Percentiles rank a stretch among this genome's conserved stretches.
phyloP scores from a whole-genome alignment of 2,888 invertebrate genomes.

The Allacma fusca region DNA sequence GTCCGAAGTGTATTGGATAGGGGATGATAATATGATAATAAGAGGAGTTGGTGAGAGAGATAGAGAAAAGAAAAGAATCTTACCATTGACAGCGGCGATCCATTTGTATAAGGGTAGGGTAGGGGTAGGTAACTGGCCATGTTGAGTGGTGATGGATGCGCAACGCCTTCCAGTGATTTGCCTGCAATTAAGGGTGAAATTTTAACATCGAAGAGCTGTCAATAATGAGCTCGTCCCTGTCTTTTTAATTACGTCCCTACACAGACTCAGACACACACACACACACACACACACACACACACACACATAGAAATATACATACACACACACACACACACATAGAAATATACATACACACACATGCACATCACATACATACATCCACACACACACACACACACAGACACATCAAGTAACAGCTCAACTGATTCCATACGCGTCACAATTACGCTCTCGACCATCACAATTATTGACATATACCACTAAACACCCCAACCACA shows the following conservation, averaged over 20 bases:
- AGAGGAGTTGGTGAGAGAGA: background rate
- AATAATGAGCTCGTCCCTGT: conserved; percentile 43
- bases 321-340: background rate
- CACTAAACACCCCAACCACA: conserved; percentile 29
- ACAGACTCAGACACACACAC: conserved; percentile 7
- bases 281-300: background rate
- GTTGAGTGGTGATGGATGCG: conserved; percentile 61
- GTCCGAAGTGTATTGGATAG: background rate
- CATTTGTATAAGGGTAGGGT: conserved; percentile 61
- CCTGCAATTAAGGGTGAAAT: conserved; percentile 52
- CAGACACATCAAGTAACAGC: conserved; percentile 23
- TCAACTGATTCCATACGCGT: conserved; percentile 10
- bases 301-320: background rate
- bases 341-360: background rate
- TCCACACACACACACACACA: no score
- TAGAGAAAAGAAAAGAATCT: conserved; percentile 41
- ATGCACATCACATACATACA: background rate
- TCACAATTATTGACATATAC: conserved; percentile 28
- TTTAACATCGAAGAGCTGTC: conserved; percentile 43
- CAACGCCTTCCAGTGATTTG: conserved; percentile 60
- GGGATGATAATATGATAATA: conserved; percentile 21
- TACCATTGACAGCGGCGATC: conserved; percentile 61
- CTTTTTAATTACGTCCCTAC: conserved; percentile 41
- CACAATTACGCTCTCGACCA: conserved; percentile 28
- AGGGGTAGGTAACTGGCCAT: conserved; percentile 54